Evolutionary conservation across 2,797 vertebrate species (phyloP), one percentile per base, ranked within the genome.

Genomic region (Pangasius macronema): DNA sequence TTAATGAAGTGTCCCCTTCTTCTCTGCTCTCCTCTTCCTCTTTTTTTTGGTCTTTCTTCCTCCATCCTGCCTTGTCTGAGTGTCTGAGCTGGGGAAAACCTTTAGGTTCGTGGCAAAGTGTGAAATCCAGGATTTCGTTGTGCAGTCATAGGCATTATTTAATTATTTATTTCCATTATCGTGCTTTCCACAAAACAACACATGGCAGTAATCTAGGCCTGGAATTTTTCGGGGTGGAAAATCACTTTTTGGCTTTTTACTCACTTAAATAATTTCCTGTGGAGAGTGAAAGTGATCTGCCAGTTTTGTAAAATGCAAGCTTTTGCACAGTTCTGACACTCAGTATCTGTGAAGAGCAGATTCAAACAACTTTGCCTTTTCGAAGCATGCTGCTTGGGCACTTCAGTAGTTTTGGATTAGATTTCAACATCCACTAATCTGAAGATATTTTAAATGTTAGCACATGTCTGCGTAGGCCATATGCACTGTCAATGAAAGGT

Each of bases 91-190:
- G 61, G 10, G 85, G 33, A 27, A n/a, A 65, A 73, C 55, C 36
- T 88, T 85, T 83, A 67, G 80, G 80, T 61, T 82, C 20, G 14
- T 30, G 67, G 70, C 63, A 87, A 88, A 61, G 68, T 22, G 70
- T 82, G 61, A 18, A 65, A 82, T 80, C 67, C 86, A 73, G 86
- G 70, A 68, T 72, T 67, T 80, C 49, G 70, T 82, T 83, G 42
- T 86, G 84, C 68, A 80, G 39, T 77, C 85, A 85, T 89, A 59
- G 30, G 55, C 30, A 42, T 73, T 51, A 87, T 88, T 89, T 90
- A 81, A 87, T 89, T 88, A 90, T 91, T 90, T 90, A 90, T 91
- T 93, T 90, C 77, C 85, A 90, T 92, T 92, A 90, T 92, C 90
- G 70, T 9, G 85, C 86, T 90, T 86, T 63, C 89, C 87, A 90